Conservation (phyloP, 2,113 vertebrate species). For the Hippocampus barbouri region DNA sequence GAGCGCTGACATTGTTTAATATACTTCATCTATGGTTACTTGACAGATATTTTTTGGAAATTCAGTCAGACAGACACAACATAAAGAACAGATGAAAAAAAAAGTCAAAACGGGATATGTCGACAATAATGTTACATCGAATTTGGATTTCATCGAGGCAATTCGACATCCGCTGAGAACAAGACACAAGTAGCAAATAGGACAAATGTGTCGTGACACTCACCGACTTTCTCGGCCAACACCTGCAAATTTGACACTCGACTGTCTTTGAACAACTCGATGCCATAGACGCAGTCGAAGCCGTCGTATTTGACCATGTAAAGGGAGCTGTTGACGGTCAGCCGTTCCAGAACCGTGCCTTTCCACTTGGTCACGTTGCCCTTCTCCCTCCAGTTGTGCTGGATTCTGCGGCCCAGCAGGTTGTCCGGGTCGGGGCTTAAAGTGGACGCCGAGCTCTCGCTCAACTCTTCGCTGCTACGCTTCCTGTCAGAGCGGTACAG, state of each 20-base stretch:
- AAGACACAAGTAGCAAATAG: background rate
- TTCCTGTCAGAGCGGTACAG: constrained; percentile 60
- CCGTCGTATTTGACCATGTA: constrained; percentile 82
- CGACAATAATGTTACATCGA: too few relatives aligned
- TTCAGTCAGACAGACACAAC: too few relatives aligned
- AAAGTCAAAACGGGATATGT: too few relatives aligned
- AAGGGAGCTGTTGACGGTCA: constrained; percentile 72
- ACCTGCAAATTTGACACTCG: constrained; percentile 76
- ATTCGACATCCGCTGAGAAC: background rate
- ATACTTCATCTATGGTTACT: too few relatives aligned
- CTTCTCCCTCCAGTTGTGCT: constrained; percentile 79
- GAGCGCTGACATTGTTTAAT: too few relatives aligned
- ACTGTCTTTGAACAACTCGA: constrained; percentile 78
- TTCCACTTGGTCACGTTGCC: constrained; percentile 78
- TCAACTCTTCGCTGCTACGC: constrained; percentile 78
- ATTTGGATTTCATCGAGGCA: background rate
- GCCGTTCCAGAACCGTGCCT: constrained; percentile 77
- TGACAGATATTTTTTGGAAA: too few relatives aligned
- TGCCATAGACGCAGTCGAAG: constrained; percentile 79
- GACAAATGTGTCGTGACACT: constrained; percentile 31
- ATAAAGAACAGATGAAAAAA: too few relatives aligned
- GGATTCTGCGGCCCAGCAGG: constrained; percentile 74
- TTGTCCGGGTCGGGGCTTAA: constrained; percentile 73
- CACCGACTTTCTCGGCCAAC: constrained; percentile 76
- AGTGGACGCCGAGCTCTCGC: constrained; percentile 60